Conservation (phyloP, 2,797 vertebrate genomes). For the Liasis olivaceus region DNA sequence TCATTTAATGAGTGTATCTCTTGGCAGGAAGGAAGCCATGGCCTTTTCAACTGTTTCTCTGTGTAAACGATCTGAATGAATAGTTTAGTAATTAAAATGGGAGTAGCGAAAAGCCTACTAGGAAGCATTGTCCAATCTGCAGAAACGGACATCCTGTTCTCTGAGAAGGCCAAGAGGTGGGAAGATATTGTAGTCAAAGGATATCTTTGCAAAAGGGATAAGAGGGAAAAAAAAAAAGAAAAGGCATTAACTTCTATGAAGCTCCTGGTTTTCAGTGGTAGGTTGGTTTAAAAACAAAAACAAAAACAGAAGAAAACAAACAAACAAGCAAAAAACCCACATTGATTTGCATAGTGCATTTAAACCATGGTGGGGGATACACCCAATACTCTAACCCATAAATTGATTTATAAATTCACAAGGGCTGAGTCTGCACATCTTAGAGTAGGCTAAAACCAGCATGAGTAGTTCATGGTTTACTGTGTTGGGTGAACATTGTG, state of each 20-base stretch:
- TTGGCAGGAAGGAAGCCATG: conserved; percentile 49
- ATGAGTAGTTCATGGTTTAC: not conserved
- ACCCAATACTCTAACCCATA: too few relatives aligned
- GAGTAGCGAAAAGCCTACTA: conserved; percentile 10
- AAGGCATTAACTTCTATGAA: not conserved
- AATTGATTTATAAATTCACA: too few relatives aligned
- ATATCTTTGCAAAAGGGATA: not conserved
- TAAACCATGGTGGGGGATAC: too few relatives aligned
- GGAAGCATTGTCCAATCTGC: not conserved
- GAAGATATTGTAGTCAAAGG: not conserved
- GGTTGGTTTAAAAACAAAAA: not conserved
- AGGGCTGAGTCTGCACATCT: too few relatives aligned
- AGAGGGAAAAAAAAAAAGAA: not conserved
- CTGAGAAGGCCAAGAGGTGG: not conserved
- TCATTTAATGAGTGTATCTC: conserved; percentile 37
- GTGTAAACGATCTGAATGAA: conserved; percentile 23
- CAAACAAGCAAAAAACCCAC: too few relatives aligned
- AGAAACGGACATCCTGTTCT: not conserved
- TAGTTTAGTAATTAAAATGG: conserved; percentile 8
- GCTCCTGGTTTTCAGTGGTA: not conserved
- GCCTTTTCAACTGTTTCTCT: conserved; percentile 40
- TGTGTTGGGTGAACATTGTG: not conserved
- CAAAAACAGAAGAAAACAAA: too few relatives aligned
- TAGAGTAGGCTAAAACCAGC: too few relatives aligned
- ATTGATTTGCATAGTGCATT: too few relatives aligned